Evolutionary conservation across 2,113 vertebrate species (phyloP), one percentile per base, ranked within the genome.

Genomic region (Salvelinus namaycush): DNA sequence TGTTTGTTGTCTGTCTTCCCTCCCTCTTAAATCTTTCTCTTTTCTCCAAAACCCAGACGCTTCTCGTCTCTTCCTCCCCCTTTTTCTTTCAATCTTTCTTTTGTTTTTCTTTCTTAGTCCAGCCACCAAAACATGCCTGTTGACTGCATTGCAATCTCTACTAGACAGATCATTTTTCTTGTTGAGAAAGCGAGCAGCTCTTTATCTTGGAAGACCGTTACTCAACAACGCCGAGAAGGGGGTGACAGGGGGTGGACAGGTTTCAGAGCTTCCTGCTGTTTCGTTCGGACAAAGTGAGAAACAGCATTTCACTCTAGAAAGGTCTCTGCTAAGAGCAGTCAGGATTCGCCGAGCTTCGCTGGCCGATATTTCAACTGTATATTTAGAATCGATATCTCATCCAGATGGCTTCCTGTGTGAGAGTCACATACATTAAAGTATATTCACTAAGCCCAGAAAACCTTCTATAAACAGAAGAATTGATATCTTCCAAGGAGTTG

Each of bases 241-340:
- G n/a, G 5, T 2, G 59, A 22, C 20, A 1, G 76, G 83, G 83
- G 79, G 83, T 75, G 88, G 77, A 82, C 73, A 68, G 82, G 79
- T 81, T n/a, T 62, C n/a, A 82, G 73, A 81, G 78, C 4, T 91
- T 90, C 90, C 90, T 91, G 89, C 86, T 76, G 86, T 89, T 87
- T 72, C 80, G 87, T 89, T 87, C 71, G 82, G 81, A 84, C 78
- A 70, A 77, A 78, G 81, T 65, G 81, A 79, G 85, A 76, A 85
- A 87, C 83, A 87, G 81, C 81, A 81, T 82, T 89, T 89, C 80
- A 87, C 39, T 81, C 27, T 72, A 68, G 51, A 90, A 92, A 92
- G 86, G 89, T 93, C 86, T 82, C 70, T 79, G 82, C 72, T 70
- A 75, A 77, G 75, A 68, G 75, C 68, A 78, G 48, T 79, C 83